phyloP scores from a whole-genome alignment of 2,113 vertebrate species.

The Tapirus terrestris region DNA sequence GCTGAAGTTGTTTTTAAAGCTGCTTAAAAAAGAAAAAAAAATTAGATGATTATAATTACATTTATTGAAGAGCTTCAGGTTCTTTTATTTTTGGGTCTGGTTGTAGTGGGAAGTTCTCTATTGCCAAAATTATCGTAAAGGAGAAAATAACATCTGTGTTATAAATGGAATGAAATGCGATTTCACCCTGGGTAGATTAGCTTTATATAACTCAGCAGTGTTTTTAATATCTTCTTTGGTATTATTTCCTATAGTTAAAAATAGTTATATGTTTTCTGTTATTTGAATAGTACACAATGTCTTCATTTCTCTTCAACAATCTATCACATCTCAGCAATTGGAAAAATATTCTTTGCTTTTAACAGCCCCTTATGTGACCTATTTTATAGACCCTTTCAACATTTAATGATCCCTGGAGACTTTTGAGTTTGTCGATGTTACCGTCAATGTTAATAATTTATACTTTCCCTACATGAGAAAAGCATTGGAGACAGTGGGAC shows the following conservation, averaged over 20 bases:
- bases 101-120: not conserved
- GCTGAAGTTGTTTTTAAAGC: not conserved
- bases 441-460: conserved; percentile 57
- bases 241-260: not conserved
- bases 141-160: not conserved
- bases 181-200: not conserved
- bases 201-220: conserved; percentile 13
- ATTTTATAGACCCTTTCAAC: conserved; percentile 48
- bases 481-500: not conserved
- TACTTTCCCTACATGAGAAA: not conserved
- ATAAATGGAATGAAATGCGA: not conserved
- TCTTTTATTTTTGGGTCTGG: not conserved
- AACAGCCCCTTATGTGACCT: not conserved
- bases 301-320: not conserved
- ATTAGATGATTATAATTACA: conserved; percentile 10
- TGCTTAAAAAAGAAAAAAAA: conserved; percentile 37
- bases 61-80: not conserved
- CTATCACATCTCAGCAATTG: not conserved
- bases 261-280: not conserved
- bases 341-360: not conserved
- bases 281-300: not conserved
- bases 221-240: conserved; percentile 11
- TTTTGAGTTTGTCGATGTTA: conserved; percentile 28
- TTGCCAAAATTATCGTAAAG: conserved; percentile 53
- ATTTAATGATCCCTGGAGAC: conserved; percentile 9